phyloP scores from a whole-genome alignment of 2,113 vertebrate genomes.

The Heloderma charlesbogerti region DNA sequence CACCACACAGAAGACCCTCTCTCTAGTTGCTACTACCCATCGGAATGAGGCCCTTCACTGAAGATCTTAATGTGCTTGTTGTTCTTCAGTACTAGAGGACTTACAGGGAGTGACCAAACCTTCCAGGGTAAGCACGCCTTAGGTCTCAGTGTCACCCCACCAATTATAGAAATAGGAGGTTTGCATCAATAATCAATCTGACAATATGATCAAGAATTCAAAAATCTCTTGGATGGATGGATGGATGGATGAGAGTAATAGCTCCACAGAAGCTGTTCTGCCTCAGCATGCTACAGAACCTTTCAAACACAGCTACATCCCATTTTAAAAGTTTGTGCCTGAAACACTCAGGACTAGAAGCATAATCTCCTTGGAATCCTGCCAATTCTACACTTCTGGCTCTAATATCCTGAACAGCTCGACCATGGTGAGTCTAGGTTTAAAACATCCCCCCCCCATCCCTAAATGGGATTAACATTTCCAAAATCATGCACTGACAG shows the following conservation, averaged over 20 bases:
- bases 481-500: not conserved
- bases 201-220: no score
- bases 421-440: not conserved
- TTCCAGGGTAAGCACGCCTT: no score
- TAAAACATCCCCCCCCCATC: not conserved
- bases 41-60: no score
- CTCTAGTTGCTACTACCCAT: no score
- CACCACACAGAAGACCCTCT: no score
- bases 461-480: fast-evolving
- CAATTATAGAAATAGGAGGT: no score
- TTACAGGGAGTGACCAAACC: not conserved
- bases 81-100: not conserved
- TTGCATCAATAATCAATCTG: no score
- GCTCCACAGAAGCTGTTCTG: no score
- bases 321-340: not conserved
- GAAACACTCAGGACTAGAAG: not conserved
- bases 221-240: no score
- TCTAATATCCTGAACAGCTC: not conserved
- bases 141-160: no score
- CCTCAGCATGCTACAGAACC: no score
- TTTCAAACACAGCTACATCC: not conserved
- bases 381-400: not conserved
- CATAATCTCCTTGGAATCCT: not conserved
- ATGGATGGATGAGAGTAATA: no score
- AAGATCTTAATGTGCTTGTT: not conserved